Percentiles rank a stretch among this genome's conserved stretches.
Conservation (phyloP, 2,797 vertebrate species). For the Pteronotus mesoamericanus region DNA sequence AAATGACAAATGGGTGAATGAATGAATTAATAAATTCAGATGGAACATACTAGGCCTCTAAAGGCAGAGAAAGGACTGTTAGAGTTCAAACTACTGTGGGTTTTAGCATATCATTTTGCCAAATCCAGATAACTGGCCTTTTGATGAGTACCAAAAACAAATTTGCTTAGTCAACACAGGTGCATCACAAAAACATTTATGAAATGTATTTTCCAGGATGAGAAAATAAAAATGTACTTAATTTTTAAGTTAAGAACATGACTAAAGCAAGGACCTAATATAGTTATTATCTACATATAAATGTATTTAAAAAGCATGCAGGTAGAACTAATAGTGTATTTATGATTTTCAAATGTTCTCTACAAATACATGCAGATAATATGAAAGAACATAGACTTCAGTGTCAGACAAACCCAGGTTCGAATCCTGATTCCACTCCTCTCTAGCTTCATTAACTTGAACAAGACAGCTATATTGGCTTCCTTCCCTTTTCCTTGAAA, state of each 20-base stretch:
- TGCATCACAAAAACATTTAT: background rate
- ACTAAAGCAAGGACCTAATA: background rate
- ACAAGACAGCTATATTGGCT: background rate
- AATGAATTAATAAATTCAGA: conserved; percentile 25
- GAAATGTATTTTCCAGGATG: conserved; percentile 32
- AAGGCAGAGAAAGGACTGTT: background rate
- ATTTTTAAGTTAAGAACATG: conserved; percentile 53
- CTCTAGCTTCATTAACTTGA: background rate
- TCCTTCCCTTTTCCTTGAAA: conserved; percentile 35
- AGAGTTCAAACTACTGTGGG: background rate
- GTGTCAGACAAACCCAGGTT: background rate
- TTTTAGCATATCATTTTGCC: background rate
- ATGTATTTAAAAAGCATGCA: background rate
- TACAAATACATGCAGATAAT: background rate
- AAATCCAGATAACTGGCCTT: conserved; percentile 13
- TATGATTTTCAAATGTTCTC: conserved; percentile 33
- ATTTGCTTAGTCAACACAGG: background rate
- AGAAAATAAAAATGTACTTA: conserved; percentile 41
- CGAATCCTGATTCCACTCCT: background rate
- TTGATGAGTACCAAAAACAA: background rate
- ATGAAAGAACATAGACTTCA: conserved; percentile 6
- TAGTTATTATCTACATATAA: conserved; percentile 27
- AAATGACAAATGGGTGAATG: background rate
- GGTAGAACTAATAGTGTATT: conserved; percentile 38
- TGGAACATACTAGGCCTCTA: background rate